A percentile compares a stretch with the other conserved stretches of the same genome.
phyloP scores from a whole-genome alignment of 2,888 invertebrate genomes.

The Venusia cambrica region DNA sequence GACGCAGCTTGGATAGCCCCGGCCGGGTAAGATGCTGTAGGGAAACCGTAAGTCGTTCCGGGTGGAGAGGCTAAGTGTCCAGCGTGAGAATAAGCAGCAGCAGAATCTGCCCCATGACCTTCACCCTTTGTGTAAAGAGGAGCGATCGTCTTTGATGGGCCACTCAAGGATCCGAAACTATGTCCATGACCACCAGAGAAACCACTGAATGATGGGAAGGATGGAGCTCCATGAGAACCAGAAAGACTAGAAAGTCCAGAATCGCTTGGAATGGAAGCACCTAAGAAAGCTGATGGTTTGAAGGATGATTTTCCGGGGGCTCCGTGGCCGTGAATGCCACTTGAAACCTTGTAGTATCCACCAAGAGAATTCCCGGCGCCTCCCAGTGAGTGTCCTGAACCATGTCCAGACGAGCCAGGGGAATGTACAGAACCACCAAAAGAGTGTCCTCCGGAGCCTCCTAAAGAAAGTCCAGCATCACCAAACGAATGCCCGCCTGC shows the following conservation, averaged over 20 bases:
- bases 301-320: conserved; percentile 60
- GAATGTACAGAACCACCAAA: conserved; percentile 30
- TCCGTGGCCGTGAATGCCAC: conserved; percentile 35
- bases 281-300: conserved; percentile 71
- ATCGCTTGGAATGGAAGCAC: conserved; percentile 60
- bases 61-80: conserved; percentile 58
- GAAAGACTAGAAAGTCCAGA: conserved; percentile 53
- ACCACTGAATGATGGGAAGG: conserved; percentile 47
- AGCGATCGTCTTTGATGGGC: conserved; percentile 54
- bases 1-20: conserved; percentile 55
- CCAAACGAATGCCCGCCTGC: conserved; percentile 22
- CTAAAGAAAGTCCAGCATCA: conserved; percentile 18
- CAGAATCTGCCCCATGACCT: conserved; percentile 52
- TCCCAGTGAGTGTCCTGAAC: conserved; percentile 40
- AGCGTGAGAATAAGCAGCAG: conserved; percentile 52
- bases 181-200: conserved; percentile 45
- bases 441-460: conserved; percentile 23
- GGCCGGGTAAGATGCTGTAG: conserved; percentile 48
- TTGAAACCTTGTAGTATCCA: conserved; percentile 44
- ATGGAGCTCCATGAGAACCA: conserved; percentile 45
- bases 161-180: conserved; percentile 50
- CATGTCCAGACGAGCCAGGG: conserved; percentile 34
- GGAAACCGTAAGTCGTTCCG: conserved; percentile 56
- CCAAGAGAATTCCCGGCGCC: conserved; percentile 30
- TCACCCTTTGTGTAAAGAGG: conserved; percentile 56